phyloP scores from a whole-genome alignment of 2,797 vertebrate species.

The Epinephelus malabaricus region DNA sequence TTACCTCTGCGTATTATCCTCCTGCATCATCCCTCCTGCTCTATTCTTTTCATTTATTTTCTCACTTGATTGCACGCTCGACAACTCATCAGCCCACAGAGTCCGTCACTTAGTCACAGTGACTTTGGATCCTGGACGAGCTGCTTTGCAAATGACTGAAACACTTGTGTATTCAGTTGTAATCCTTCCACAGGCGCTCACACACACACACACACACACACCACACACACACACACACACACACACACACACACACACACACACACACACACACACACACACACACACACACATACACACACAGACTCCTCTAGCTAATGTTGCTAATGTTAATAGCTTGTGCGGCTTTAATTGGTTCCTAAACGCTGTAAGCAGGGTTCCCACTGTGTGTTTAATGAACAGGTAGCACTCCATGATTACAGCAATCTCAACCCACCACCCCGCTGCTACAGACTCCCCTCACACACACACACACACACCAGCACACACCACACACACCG shows the following conservation, averaged over 20 bases:
- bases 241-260: slow-evolving; percentile 12
- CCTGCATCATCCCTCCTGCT: slow-evolving; percentile 55
- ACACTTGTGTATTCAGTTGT: slow-evolving; percentile 67
- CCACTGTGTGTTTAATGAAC: slow-evolving; percentile 99
- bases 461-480: slow-evolving; percentile 28
- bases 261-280: slow-evolving; percentile 7
- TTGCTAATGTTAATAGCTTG: slow-evolving; percentile 97
- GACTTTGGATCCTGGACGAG: slow-evolving; percentile 71
- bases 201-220: slow-evolving; percentile 28
- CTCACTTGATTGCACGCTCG: slow-evolving; percentile 45
- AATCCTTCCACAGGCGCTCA: slow-evolving; percentile 38
- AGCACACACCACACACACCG: slow-evolving; percentile 47
- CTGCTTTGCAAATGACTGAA: slow-evolving; percentile 78
- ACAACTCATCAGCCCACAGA: slow-evolving; percentile 36
- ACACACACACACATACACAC: slow-evolving; percentile 10
- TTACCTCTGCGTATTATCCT: slow-evolving; percentile 40
- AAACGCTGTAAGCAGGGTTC: slow-evolving; percentile 94
- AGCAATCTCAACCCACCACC: slow-evolving; percentile 95
- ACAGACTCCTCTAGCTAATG: slow-evolving; percentile 64
- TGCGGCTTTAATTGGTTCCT: slow-evolving; percentile 99
- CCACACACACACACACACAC: slow-evolving; percentile 10
- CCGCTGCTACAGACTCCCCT: slow-evolving; percentile 67
- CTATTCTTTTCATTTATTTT: slow-evolving; percentile 54
- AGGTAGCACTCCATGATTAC: slow-evolving; percentile 99
- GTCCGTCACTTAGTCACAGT: slow-evolving; percentile 66